Conservation (phyloP, 2,797 vertebrate species). For the Ctenopoma kingsleyae region DNA sequence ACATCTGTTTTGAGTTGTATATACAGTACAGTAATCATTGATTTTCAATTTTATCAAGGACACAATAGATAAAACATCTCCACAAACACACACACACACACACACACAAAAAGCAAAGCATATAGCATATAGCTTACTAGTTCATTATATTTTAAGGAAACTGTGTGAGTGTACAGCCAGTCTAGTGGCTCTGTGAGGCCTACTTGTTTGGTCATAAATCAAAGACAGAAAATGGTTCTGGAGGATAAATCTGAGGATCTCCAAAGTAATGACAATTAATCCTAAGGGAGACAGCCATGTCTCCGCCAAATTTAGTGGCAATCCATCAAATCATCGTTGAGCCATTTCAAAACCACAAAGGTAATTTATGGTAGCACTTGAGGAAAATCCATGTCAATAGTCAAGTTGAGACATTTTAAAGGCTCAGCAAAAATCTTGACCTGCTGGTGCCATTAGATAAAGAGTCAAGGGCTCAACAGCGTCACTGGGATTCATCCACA, state of each 20-base stretch:
- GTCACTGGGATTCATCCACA: neutral
- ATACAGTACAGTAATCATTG: too few relatives aligned
- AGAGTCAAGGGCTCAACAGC: neutral
- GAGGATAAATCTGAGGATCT: neutral
- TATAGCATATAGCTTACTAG: too few relatives aligned
- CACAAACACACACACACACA: too few relatives aligned
- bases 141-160: too few relatives aligned
- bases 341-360: neutral
- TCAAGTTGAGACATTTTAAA: neutral
- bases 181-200: too few relatives aligned
- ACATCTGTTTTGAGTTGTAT: neutral
- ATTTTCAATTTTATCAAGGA: neutral
- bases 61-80: neutral
- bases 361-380: neutral
- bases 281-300: too few relatives aligned
- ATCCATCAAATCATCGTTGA: neutral
- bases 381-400: neutral
- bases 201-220: too few relatives aligned
- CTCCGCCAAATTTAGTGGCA: neutral
- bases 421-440: too few relatives aligned
- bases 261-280: neutral
- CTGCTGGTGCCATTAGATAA: too few relatives aligned
- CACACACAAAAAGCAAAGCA: too few relatives aligned
- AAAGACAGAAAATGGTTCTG: too few relatives aligned
- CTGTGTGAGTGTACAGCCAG: too few relatives aligned